Percentiles rank a stretch among this genome's conserved stretches.
Conservation (phyloP, 37 sponge, comb jelly and placozoan species). For the Theonella swinhoei region DNA sequence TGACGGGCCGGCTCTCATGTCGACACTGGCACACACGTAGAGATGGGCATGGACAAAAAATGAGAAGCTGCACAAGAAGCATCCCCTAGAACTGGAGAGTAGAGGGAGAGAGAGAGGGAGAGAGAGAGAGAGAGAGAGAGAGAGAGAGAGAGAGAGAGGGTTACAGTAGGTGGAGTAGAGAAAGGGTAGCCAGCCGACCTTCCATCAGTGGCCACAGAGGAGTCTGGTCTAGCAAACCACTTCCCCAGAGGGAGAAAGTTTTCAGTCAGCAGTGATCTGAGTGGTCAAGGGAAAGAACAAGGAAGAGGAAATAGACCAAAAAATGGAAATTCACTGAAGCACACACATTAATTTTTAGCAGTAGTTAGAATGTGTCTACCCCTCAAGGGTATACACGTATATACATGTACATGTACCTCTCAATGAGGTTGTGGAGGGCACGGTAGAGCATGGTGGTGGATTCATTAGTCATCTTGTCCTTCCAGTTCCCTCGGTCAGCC, state of each 20-base stretch:
- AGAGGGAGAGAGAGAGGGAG: not conserved
- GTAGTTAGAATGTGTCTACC: too few relatives aligned
- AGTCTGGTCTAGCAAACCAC: constrained; percentile 78
- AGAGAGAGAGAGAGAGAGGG: not conserved
- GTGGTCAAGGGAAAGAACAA: not conserved
- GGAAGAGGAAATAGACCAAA: not conserved
- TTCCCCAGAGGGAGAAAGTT: constrained; percentile 75
- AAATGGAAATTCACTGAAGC: not conserved
- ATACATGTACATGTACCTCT: constrained; percentile 50
- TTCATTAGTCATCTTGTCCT: constrained; percentile 70
- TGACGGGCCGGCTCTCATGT: constrained; percentile 56
- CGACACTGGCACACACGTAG: constrained; percentile 82
- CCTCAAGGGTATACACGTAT: not conserved
- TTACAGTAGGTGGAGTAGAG: not conserved
- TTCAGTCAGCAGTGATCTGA: constrained; percentile 68
- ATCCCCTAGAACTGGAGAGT: constrained; percentile 45
- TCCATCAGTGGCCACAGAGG: constrained; percentile 59
- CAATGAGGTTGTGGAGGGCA: constrained; percentile 73
- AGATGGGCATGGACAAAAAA: constrained; percentile 84
- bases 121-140: not conserved
- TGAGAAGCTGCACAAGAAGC: constrained; percentile 72
- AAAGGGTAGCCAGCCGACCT: constrained; percentile 42
- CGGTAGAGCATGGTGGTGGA: constrained; percentile 70
- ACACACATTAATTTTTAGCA: too few relatives aligned
- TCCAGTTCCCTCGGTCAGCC: constrained; percentile 63